A percentile compares a stretch with the other conserved stretches of the same genome.
phyloP scores from a whole-genome alignment of 2,797 vertebrate genomes.

The Eidolon dupreanum region DNA sequence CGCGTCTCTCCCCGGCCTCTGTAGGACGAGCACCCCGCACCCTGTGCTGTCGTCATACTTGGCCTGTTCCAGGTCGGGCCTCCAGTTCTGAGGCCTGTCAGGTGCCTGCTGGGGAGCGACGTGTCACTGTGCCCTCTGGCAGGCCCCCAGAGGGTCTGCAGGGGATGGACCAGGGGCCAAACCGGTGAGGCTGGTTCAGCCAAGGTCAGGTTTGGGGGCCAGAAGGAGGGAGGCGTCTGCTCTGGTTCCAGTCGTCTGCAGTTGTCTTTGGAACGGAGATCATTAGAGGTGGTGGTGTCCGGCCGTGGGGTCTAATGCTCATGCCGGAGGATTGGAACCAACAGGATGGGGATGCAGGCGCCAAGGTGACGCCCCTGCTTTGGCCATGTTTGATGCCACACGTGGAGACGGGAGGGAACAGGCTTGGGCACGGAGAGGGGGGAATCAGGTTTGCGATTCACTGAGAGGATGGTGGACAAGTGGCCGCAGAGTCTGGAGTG shows the following conservation, averaged over 20 bases:
- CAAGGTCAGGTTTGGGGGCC: not conserved
- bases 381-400: not conserved
- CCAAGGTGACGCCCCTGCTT: not conserved
- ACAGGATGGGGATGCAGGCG: not conserved
- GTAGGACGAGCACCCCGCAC: not conserved
- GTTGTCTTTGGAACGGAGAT: not conserved
- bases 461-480: not conserved
- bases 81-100: too few relatives aligned
- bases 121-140: not conserved
- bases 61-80: rapidly evolving
- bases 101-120: not conserved
- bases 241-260: not conserved
- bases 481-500: rapidly evolving
- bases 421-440: not conserved
- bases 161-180: not conserved
- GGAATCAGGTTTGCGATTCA: not conserved
- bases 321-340: not conserved
- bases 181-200: not conserved
- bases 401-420: not conserved
- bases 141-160: not conserved
- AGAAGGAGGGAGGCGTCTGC: not conserved
- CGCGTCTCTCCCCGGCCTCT: not conserved
- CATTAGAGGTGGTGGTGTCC: not conserved
- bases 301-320: not conserved
- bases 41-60: not conserved